Conservation (phyloP, 2,888 invertebrate species). For the Eledona agricola region DNA sequence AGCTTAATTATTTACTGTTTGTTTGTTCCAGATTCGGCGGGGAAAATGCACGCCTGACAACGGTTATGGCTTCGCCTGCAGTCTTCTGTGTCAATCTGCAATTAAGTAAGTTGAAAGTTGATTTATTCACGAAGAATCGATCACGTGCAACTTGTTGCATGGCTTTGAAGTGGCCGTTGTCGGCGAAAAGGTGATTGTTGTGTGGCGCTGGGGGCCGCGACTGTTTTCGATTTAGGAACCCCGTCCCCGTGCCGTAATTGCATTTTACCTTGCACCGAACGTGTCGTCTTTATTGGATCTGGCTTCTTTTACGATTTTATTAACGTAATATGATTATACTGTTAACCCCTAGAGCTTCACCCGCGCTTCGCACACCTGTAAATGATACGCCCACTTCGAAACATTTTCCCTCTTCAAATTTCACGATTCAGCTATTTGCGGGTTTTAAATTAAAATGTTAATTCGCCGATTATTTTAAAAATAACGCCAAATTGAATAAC, state of each 20-base stretch:
- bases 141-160: slow-evolving; percentile 39
- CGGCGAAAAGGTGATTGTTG: neutral
- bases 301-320: slow-evolving; percentile 12
- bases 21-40: slow-evolving; percentile 33
- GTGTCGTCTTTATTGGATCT: slow-evolving; percentile 21
- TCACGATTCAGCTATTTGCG: no score
- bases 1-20: slow-evolving; percentile 26
- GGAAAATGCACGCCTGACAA: slow-evolving; percentile 41
- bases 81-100: slow-evolving; percentile 53
- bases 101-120: slow-evolving; percentile 49
- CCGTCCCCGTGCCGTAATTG: neutral
- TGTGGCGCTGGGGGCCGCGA: neutral
- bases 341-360: slow-evolving; percentile 27
- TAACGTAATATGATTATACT: slow-evolving; percentile 23
- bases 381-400: no score
- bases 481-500: no score
- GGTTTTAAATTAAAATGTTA: no score
- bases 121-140: slow-evolving; percentile 36
- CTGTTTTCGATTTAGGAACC: neutral
- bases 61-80: slow-evolving; percentile 54
- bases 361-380: slow-evolving; percentile 13
- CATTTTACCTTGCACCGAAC: slow-evolving; percentile 1
- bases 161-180: slow-evolving; percentile 2
- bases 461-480: no score
- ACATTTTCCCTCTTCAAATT: no score